Percentiles rank a stretch among this genome's conserved stretches.
phyloP scores from a whole-genome alignment of 2,888 invertebrate species.

The Drosophila koepferae region DNA sequence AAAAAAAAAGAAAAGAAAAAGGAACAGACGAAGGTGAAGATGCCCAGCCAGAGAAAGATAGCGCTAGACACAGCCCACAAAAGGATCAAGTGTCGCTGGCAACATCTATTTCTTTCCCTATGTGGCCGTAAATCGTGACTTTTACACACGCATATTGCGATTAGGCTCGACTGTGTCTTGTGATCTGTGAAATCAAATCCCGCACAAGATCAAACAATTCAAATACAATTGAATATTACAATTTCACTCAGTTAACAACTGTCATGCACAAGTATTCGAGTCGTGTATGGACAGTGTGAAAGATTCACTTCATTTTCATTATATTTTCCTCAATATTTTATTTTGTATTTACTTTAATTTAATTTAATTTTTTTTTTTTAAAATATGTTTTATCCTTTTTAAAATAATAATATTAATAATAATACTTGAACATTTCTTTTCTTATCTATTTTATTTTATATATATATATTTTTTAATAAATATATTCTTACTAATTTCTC shows the following conservation, averaged over 20 bases:
- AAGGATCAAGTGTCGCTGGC: conserved; percentile 51
- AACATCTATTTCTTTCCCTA: not conserved
- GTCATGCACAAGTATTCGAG: not conserved
- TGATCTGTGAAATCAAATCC: conserved; percentile 14
- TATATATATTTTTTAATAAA: too few relatives aligned
- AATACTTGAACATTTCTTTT: too few relatives aligned
- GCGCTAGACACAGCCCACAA: conserved; percentile 26
- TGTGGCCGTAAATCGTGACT: conserved; percentile 22
- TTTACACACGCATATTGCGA: conserved; percentile 22
- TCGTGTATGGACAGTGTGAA: not conserved
- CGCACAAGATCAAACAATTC: conserved; percentile 37
- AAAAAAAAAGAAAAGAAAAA: conserved; percentile 14
- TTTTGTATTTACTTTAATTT: too few relatives aligned
- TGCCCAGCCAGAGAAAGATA: conserved; percentile 35
- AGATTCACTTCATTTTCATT: not conserved
- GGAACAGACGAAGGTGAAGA: conserved; percentile 33
- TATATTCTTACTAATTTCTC: too few relatives aligned
- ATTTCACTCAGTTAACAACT: not conserved
- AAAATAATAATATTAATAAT: too few relatives aligned
- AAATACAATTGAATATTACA: conserved; percentile 13
- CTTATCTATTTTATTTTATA: too few relatives aligned
- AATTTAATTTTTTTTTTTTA: too few relatives aligned
- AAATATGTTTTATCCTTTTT: too few relatives aligned
- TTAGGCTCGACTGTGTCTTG: conserved; percentile 14
- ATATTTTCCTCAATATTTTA: too few relatives aligned